Evolutionary conservation across 64 coral and sea anemone genomes (phyloP), one percentile per base, ranked within the genome.

Genomic region (Montipora efflorescens): DNA sequence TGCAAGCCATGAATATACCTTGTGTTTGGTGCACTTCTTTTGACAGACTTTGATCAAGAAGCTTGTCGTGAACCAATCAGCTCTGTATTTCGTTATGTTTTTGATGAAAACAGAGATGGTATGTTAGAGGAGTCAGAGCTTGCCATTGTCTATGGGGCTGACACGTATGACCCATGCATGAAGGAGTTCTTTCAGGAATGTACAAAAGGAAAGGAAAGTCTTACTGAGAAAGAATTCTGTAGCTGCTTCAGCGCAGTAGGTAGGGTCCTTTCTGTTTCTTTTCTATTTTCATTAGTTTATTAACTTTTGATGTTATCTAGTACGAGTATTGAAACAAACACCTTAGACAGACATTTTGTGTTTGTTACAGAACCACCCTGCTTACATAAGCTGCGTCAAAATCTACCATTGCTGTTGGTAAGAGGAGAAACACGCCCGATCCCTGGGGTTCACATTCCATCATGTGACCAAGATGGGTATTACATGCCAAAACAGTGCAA

Each of bases 391-490:
- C 55, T 97, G 79, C 82, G 82, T 4, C 94, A 91, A 66, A 80
- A 88, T 66, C 52, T 97, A 2, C 95, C 95, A 7, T 90, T 76
- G 58, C 73, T 97, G n/a, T 67, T 94, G 3, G 82, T 94, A 59
- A 84, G 95, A 50, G 95, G 95, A 13, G 89, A 92, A 58, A 49
- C 90, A 44, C 87, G 70, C 0, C 75, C 89, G 11, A 47, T 97
- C 11, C 92, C 95, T 61, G 95, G 95, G 19, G 74, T 74, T 79
- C 90, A 93, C 75, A 58, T 91, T 25, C 95, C 95, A 15, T 77
- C 86, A 62, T 97, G 95, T 83, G 95, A 97, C 55, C 49, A 87
- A 45, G 95, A 97, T 14, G 95, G 95, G 4, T 97, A 94, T 62
- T 97, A 77, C 58, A 11, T 94, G 25, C 92, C 95, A 1, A 57